Conservation (phyloP, 1,140 invertebrate species). For the Phocides pigmalion region DNA sequence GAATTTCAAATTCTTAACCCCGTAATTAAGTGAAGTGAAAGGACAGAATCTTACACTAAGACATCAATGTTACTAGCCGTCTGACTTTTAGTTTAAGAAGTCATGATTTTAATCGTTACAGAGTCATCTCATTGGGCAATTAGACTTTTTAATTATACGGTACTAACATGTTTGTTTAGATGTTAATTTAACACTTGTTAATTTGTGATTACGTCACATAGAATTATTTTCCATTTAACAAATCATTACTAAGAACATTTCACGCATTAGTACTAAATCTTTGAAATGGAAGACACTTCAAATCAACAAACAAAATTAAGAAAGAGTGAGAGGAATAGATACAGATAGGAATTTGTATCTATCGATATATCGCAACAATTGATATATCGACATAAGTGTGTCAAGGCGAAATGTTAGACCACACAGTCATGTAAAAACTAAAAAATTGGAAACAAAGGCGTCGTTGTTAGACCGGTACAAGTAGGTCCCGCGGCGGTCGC, state of each 20-base stretch:
- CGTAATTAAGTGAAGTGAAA: too few species aligned
- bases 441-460: slow-evolving; percentile 44
- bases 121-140: slow-evolving; percentile 3
- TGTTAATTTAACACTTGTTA: slow-evolving; percentile 14
- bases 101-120: too few species aligned
- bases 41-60: too few species aligned
- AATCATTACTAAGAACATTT: too few species aligned
- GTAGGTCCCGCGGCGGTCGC: slow-evolving; percentile 43
- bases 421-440: slow-evolving; percentile 8
- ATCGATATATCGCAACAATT: background rate
- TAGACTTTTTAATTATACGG: slow-evolving; percentile 1
- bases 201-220: slow-evolving; percentile 6
- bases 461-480: slow-evolving; percentile 35
- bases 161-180: background rate
- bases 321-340: background rate
- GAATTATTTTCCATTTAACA: slow-evolving; percentile 1
- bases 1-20: too few species aligned
- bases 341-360: background rate
- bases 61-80: too few species aligned
- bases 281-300: too few species aligned
- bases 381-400: slow-evolving; percentile 11
- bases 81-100: too few species aligned
- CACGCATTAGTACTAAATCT: too few species aligned
- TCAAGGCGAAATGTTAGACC: slow-evolving; percentile 14
- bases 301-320: too few species aligned